Percentiles rank a stretch among this genome's conserved stretches.
Conservation (phyloP, 2,797 vertebrate genomes). For the Microtus obscurus region DNA sequence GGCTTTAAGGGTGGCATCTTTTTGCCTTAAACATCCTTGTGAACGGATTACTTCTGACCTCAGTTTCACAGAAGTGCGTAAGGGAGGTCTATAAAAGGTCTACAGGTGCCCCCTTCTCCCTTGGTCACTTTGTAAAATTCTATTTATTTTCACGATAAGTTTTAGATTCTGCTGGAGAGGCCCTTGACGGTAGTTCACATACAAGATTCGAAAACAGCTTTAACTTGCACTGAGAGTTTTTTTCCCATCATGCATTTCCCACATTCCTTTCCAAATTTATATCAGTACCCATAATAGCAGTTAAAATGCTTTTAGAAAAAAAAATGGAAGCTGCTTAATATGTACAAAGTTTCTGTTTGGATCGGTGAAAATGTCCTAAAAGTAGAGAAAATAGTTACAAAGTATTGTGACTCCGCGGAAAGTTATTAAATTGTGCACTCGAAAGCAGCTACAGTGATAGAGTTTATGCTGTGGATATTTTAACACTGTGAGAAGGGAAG, state of each 20-base stretch:
- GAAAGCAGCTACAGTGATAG: background rate
- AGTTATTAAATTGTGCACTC: background rate
- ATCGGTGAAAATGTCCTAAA: background rate
- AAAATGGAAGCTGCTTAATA: background rate
- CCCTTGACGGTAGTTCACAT: background rate
- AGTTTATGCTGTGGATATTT: background rate
- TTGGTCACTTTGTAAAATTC: background rate
- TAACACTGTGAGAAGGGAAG: background rate
- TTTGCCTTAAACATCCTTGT: background rate
- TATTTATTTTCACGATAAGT: constrained; percentile 32
- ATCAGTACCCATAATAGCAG: background rate
- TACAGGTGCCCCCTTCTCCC: background rate
- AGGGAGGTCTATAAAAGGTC: background rate
- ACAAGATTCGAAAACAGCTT: constrained; percentile 13
- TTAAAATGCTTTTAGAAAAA: constrained; percentile 23
- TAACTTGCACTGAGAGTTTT: constrained; percentile 27
- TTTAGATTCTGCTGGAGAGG: constrained; percentile 40
- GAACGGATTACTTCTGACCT: background rate
- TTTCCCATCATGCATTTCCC: background rate
- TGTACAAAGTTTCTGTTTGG: background rate
- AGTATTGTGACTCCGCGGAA: background rate
- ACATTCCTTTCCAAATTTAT: constrained; percentile 54
- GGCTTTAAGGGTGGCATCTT: background rate
- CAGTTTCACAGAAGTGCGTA: background rate
- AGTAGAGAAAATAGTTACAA: background rate